Percentiles rank a stretch among this genome's conserved stretches.
phyloP scores from a whole-genome alignment of 2,797 vertebrate species.

The Taenioides sp. region DNA sequence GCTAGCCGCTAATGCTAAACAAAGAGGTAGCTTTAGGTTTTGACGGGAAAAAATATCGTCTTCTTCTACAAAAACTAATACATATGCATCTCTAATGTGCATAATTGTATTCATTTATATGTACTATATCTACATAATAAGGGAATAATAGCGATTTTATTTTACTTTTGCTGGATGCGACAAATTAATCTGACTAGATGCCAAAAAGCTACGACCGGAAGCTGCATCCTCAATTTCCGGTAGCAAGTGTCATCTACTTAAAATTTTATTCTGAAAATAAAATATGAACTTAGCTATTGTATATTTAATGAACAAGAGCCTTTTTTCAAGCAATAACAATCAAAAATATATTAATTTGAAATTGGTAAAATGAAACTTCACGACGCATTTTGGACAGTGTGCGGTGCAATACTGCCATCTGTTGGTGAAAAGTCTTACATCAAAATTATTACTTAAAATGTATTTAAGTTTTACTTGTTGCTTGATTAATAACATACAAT shows the following conservation, averaged over 20 bases:
- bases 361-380: not conserved
- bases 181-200: not conserved
- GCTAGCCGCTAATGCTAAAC: constrained; percentile 10
- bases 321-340: not conserved
- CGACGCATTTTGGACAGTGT: not conserved
- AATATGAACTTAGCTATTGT: not conserved
- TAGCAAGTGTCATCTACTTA: not conserved
- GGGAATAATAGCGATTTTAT: not conserved
- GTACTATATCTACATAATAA: not conserved
- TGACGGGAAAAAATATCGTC: not conserved
- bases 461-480: not conserved
- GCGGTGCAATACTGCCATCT: not conserved
- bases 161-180: not conserved
- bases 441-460: not conserved
- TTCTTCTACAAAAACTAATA: not conserved
- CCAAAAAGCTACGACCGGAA: not conserved
- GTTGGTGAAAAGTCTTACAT: not conserved
- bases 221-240: not conserved
- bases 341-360: not conserved
- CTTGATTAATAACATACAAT: too few species aligned
- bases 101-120: not conserved
- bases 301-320: not conserved
- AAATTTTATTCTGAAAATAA: not conserved
- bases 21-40: constrained; percentile 1
- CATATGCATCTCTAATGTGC: not conserved